Conservation (phyloP, 2,888 invertebrate species). For the Apodemia zela region DNA sequence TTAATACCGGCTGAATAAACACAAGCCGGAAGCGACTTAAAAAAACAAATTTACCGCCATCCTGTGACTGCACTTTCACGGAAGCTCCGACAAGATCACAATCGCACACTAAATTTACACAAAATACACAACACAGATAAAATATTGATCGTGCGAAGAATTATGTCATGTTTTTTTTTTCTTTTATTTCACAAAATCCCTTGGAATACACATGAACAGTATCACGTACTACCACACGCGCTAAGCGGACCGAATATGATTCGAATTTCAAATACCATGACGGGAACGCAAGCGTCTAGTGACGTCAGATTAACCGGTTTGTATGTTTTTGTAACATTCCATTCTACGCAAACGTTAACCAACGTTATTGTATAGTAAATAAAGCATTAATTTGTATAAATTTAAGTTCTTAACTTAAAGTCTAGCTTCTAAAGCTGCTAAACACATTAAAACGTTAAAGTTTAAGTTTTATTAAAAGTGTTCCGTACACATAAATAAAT, state of each 20-base stretch:
- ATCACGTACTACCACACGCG: conserved; percentile 21
- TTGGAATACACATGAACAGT: conserved; percentile 21
- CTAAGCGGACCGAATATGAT: conserved; percentile 30
- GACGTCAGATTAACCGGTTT: conserved; percentile 27
- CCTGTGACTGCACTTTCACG: conserved; percentile 29
- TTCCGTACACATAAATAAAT: too few species aligned
- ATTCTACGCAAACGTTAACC: background rate
- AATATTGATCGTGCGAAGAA: conserved; percentile 7
- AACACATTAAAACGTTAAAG: background rate
- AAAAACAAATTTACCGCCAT: conserved; percentile 42
- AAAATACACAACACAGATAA: conserved; percentile 24
- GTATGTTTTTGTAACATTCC: conserved; percentile 25
- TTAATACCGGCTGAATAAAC: conserved; percentile 26
- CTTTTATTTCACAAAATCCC: conserved; percentile 10
- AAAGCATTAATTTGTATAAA: background rate
- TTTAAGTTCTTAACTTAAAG: background rate
- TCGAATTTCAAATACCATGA: conserved; percentile 25
- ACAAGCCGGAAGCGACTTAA: conserved; percentile 21
- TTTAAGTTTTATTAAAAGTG: background rate
- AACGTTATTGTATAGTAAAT: background rate
- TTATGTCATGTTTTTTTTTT: conserved; percentile 27
- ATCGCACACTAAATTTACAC: conserved; percentile 23
- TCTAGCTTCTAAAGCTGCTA: background rate
- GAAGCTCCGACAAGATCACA: conserved; percentile 24
- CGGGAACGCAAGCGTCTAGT: conserved; percentile 23